Percentiles rank a stretch among this genome's conserved stretches.
phyloP scores from a whole-genome alignment of 1,140 invertebrate genomes.

The Centruroides vittatus region DNA sequence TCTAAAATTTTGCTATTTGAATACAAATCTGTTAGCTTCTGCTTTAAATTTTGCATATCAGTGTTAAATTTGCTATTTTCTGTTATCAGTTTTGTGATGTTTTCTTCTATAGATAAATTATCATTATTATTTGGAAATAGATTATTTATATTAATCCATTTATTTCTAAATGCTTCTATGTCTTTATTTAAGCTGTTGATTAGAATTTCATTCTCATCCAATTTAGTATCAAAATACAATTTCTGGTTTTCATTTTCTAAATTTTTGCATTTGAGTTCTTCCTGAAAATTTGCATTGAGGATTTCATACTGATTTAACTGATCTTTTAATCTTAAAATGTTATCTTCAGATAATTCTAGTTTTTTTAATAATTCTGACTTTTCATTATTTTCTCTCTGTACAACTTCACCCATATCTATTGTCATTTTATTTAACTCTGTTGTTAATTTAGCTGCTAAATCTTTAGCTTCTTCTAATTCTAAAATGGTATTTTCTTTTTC shows the following conservation, averaged over 20 bases:
- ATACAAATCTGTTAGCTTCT: not conserved
- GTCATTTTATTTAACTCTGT: not conserved
- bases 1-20: not conserved
- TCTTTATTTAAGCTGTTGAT: not conserved
- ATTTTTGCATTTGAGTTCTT: not conserved
- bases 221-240: not conserved
- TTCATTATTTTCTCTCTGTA: not conserved
- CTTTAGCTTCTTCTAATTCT: not conserved
- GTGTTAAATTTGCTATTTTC: not conserved
- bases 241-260: not conserved
- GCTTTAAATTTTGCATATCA: not conserved
- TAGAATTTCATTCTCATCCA: not conserved
- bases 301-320: conserved; percentile 7
- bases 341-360: not conserved
- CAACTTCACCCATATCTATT: not conserved
- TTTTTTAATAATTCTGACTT: not conserved
- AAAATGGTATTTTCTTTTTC: not conserved
- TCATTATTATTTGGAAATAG: too few relatives aligned
- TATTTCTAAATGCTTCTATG: not conserved
- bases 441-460: not conserved
- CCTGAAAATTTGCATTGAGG: not conserved
- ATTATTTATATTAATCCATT: too few relatives aligned
- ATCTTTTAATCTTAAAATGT: not conserved
- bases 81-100: too few relatives aligned
- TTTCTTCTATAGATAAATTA: too few relatives aligned